Base-by-base conservation (phyloP, 2,113 vertebrate species). In the Phaethornis superciliosus region DNA sequence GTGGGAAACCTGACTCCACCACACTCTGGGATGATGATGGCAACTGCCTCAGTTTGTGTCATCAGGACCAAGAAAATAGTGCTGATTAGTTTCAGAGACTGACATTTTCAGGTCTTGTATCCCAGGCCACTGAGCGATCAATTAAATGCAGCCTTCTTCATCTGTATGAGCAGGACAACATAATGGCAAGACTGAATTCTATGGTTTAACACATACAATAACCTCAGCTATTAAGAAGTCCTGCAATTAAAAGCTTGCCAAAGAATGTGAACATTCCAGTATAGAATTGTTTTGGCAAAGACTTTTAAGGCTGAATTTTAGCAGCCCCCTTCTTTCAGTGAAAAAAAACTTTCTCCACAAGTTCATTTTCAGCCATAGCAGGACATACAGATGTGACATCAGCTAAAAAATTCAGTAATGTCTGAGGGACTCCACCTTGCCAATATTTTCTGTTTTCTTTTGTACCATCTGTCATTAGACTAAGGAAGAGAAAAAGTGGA, bases 391-490 rank as follows among this genome's bases (percentile, higher is more conserved):
- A 98, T 64, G 96, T 97, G 65, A 98, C 23, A 3, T 98, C 81
- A 9, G 97, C 96, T 62, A 99, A 97, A 27, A 96, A 96, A 2
- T 96, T 97, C 91, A 99, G 88, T 22, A 98, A 97, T 40, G 98
- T 98, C 78, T 96, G 93, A 28, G 98, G 98, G 5, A 83, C 86
- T 88, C 86, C 94, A 40, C 85, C 69, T 49, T 96, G 96, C 98
- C 99, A 98, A 7, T 93, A 97, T 69, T 95, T 97, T 86, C 98
- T 97, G 82, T 67, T 76, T 58, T 67, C 89, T 65, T 76, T 59
- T 7, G 85, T 85, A 60, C 46, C 65, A 27, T 37, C 85, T n/a
- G 37, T 71, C 63, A 33, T 59, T 21, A 13, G 12, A 64, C 92
- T 91, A 58, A 20, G 35, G 67, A 33, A 56, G 85, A 87, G 37